phyloP scores from a whole-genome alignment of 2,113 vertebrate genomes.

The Rhegmatorhina hoffmannsi region DNA sequence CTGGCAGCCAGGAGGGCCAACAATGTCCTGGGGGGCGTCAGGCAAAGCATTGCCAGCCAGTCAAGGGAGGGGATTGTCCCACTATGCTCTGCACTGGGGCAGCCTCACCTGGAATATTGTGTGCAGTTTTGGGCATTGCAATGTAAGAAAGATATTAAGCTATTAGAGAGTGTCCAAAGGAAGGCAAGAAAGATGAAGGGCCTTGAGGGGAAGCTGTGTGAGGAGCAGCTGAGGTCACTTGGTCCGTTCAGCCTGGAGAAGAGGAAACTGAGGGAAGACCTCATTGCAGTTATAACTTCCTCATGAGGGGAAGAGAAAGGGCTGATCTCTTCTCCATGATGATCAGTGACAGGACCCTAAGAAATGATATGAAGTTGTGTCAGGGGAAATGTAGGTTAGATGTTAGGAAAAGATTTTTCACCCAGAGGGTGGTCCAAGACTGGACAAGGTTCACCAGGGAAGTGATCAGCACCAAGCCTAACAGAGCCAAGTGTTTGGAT shows the following conservation, averaged over 20 bases:
- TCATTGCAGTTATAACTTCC: background rate
- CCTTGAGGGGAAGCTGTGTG: too few species aligned
- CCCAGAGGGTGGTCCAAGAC: background rate
- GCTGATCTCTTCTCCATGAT: background rate
- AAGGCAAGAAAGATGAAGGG: too few species aligned
- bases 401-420: background rate
- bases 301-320: background rate
- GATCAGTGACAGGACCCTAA: too few species aligned
- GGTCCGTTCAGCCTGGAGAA: background rate
- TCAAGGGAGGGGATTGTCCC: background rate
- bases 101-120: too few species aligned
- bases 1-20: too few species aligned
- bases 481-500: background rate
- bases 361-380: background rate
- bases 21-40: accelerated
- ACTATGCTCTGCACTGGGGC: too few species aligned
- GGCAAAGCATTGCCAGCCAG: background rate
- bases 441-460: background rate
- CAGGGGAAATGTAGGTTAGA: background rate
- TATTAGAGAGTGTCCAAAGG: too few species aligned
- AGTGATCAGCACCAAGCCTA: background rate
- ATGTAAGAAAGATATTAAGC: too few species aligned
- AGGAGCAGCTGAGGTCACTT: background rate
- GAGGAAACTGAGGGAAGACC: background rate
- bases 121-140: too few species aligned